Conservation (phyloP, 1,140 invertebrate genomes). For the Glossosoma conforme region DNA sequence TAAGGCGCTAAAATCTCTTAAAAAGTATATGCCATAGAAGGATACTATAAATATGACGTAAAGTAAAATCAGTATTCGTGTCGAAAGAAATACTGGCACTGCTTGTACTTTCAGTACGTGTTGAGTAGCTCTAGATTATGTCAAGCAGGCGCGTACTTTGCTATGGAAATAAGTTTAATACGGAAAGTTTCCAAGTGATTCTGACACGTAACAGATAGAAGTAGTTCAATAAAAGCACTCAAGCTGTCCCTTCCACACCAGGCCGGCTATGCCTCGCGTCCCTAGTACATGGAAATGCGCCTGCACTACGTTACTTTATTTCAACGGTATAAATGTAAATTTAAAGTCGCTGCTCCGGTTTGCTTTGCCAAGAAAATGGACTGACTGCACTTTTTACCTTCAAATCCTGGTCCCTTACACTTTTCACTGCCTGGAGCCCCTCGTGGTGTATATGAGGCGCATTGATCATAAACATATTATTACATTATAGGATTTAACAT, state of each 20-base stretch:
- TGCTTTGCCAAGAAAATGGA: slow-evolving; percentile 10
- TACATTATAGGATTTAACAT: too few species aligned
- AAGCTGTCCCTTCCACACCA: background rate
- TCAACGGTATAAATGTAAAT: slow-evolving; percentile 20
- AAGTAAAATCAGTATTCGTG: too few species aligned
- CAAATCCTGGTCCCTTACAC: slow-evolving; percentile 2
- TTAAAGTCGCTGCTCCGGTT: slow-evolving; percentile 14
- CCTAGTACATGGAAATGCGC: background rate
- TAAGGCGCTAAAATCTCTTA: too few species aligned
- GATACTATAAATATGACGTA: too few species aligned
- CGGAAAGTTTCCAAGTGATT: background rate
- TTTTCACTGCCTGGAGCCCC: too few species aligned
- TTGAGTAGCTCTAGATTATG: too few species aligned
- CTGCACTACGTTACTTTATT: slow-evolving; percentile 13
- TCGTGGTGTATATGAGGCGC: too few species aligned
- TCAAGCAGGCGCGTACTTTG: background rate
- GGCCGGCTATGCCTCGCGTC: background rate
- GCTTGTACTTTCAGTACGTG: background rate
- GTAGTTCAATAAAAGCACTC: slow-evolving; percentile 6
- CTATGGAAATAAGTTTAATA: too few species aligned
- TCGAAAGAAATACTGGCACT: too few species aligned
- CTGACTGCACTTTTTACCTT: slow-evolving; percentile 2
- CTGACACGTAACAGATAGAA: background rate
- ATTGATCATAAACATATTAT: too few species aligned
- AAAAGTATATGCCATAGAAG: too few species aligned